Evolutionary conservation across 2,888 invertebrate genomes (phyloP).

Genomic region (Ernsta delagoae): DNA sequence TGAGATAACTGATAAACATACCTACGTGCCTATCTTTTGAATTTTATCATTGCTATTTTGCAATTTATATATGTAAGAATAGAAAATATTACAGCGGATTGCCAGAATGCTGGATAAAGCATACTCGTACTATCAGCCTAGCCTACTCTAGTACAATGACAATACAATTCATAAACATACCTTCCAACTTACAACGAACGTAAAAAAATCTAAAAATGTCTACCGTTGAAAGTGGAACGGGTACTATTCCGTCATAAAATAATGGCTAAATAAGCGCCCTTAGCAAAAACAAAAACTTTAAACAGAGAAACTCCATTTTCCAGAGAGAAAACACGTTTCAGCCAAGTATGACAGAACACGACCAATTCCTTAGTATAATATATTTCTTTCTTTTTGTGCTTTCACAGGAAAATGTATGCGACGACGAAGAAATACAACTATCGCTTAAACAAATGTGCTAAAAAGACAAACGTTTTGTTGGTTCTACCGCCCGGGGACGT

Average conservation of each 20-base stretch:
- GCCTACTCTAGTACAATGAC: too few species aligned
- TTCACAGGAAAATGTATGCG: slow-evolving; percentile 65
- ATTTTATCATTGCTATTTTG: too few species aligned
- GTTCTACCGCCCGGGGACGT: slow-evolving; percentile 68
- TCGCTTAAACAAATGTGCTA: slow-evolving; percentile 81
- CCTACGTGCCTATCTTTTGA: too few species aligned
- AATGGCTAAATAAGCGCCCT: slow-evolving; percentile 17
- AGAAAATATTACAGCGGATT: too few species aligned
- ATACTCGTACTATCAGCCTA: too few species aligned
- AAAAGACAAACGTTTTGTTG: slow-evolving; percentile 82
- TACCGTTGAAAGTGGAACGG: not conserved
- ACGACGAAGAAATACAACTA: slow-evolving; percentile 76
- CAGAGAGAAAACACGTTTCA: slow-evolving; percentile 30
- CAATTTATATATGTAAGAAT: too few species aligned
- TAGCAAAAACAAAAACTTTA: slow-evolving; percentile 19
- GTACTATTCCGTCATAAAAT: slow-evolving; percentile 13
- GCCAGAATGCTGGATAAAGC: too few species aligned
- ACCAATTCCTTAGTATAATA: slow-evolving; percentile 55
- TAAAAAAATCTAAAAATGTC: too few species aligned
- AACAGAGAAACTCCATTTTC: slow-evolving; percentile 25
- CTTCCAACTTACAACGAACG: too few species aligned
- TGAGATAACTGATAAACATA: too few species aligned
- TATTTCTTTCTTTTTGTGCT: slow-evolving; percentile 56
- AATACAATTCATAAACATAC: too few species aligned
- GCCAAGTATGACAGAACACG: slow-evolving; percentile 30